A percentile compares a stretch with the other conserved stretches of the same genome.
phyloP scores from a whole-genome alignment of 2,888 invertebrate species.

The Ptychoptera albimana region DNA sequence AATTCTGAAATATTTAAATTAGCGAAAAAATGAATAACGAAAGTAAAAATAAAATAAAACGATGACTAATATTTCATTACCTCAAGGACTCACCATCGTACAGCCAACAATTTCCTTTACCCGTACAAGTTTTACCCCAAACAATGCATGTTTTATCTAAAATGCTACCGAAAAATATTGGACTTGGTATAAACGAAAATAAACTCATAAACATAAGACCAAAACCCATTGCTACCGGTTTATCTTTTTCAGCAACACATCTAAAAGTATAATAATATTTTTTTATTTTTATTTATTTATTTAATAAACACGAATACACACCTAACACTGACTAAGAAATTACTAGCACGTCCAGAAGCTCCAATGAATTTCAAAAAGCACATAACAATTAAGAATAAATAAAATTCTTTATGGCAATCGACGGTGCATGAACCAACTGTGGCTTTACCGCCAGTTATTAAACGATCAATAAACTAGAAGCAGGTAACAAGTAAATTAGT shows the following conservation, averaged over 20 bases:
- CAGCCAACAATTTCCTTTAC: conserved; percentile 51
- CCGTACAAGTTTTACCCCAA: conserved; percentile 58
- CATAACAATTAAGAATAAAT: conserved; percentile 36
- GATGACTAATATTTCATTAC: conserved; percentile 11
- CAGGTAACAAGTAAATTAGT: too few relatives aligned
- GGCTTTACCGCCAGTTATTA: conserved; percentile 7
- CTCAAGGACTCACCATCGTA: conserved; percentile 46
- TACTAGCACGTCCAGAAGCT: conserved; percentile 43
- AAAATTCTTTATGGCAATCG: conserved; percentile 40
- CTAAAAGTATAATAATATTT: conserved; percentile 19
- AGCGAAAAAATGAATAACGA: background rate
- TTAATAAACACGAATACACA: conserved; percentile 10
- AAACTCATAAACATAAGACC: conserved; percentile 50
- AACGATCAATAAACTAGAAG: too few relatives aligned
- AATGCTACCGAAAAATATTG: conserved; percentile 58
- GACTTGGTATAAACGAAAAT: conserved; percentile 58
- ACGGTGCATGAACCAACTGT: conserved; percentile 35
- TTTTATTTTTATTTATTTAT: background rate
- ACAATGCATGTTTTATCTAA: conserved; percentile 45
- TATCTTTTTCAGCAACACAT: conserved; percentile 56
- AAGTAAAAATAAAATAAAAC: background rate
- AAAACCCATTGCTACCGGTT: conserved; percentile 54
- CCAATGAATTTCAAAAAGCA: conserved; percentile 40
- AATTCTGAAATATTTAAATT: conserved; percentile 27
- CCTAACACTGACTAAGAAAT: conserved; percentile 42